phyloP scores from a whole-genome alignment of 2,113 vertebrate genomes.

The Piaya cayana region DNA sequence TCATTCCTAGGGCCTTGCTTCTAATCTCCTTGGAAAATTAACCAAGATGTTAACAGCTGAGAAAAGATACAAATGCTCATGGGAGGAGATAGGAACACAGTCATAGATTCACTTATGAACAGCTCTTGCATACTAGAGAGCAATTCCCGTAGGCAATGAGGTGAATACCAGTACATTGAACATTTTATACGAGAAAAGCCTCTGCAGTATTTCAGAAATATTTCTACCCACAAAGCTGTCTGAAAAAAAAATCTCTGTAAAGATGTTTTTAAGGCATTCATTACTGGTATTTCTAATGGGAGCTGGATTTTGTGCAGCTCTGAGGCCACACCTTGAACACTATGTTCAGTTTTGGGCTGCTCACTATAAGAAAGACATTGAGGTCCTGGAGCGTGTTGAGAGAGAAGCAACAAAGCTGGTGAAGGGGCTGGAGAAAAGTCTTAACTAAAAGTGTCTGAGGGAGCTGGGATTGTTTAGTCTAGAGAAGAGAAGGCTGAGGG shows the following conservation, averaged over 20 bases:
- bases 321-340: neutral
- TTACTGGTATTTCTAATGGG: neutral
- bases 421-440: too few species aligned
- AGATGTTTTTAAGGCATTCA: neutral
- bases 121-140: neutral
- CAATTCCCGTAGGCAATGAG: neutral
- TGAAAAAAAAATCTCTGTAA: neutral
- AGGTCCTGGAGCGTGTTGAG: too few species aligned
- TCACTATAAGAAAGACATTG: too few species aligned
- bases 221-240: neutral
- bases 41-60: slow-evolving; percentile 14
- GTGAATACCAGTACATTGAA: neutral
- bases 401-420: too few species aligned
- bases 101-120: neutral
- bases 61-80: neutral
- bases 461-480: too few species aligned
- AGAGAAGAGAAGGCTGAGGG: too few species aligned
- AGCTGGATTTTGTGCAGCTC: neutral
- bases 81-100: neutral
- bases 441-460: too few species aligned
- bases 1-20: neutral
- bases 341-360: too few species aligned
- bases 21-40: slow-evolving; percentile 52
- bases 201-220: neutral
- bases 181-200: neutral